Evolutionary conservation across 2,797 vertebrate species (phyloP).

Genomic region (Melanogrammus aeglefinus): DNA sequence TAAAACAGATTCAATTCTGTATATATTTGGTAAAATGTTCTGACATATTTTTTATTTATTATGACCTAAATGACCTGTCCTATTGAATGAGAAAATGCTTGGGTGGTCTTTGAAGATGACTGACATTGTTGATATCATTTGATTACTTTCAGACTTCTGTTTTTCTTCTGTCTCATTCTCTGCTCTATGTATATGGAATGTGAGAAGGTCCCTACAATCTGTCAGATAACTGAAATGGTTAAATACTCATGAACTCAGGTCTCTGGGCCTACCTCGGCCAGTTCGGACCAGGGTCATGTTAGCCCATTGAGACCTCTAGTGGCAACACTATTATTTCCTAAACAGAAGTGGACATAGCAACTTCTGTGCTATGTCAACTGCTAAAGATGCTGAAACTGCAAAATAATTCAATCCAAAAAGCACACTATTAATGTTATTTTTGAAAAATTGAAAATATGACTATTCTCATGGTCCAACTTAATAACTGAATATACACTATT

Average conservation of each 20-base stretch:
- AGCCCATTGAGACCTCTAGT: slow-evolving; percentile 75
- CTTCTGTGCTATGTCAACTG: too few species aligned
- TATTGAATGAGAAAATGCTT: background rate
- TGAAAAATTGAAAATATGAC: background rate
- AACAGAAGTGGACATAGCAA: background rate
- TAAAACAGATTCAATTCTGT: background rate
- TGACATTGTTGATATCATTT: background rate
- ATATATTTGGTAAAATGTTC: background rate
- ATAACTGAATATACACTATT: background rate
- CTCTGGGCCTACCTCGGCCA: slow-evolving; percentile 35
- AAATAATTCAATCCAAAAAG: too few species aligned
- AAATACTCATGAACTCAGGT: background rate
- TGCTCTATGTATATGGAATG: background rate
- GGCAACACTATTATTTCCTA: slow-evolving; percentile 49
- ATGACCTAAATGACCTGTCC: background rate
- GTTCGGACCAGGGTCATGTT: slow-evolving; percentile 53
- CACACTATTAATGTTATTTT: background rate
- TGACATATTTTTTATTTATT: background rate
- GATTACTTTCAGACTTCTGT: background rate
- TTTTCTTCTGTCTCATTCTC: background rate
- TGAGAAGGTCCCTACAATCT: background rate
- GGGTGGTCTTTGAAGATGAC: background rate
- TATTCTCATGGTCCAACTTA: background rate
- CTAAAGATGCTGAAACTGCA: too few species aligned
- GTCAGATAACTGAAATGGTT: slow-evolving; percentile 3